These are phyloP conservation scores for Hippoglossus hippoglossus DNA, from an alignment of 2,797 vertebrate genomes.

Conservation along the genomic window DNA sequence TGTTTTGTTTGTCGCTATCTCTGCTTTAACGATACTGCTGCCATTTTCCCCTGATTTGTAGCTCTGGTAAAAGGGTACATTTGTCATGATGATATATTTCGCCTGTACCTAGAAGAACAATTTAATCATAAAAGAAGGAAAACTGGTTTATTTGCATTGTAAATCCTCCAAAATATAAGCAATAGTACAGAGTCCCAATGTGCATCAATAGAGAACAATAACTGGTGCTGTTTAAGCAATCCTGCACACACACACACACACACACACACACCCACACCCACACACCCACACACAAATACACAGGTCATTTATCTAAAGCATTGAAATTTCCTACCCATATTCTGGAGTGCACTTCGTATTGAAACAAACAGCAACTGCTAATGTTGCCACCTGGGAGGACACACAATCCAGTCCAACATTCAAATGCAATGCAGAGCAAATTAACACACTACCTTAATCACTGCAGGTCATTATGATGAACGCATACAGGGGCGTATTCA, in stretches of 20 bases:
- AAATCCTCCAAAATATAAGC: constrained; percentile 5
- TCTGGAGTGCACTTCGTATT: constrained; percentile 33
- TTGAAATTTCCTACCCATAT: constrained; percentile 29
- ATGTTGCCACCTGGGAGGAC: constrained; percentile 40
- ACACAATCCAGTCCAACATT: constrained; percentile 21
- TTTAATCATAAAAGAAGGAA: constrained; percentile 15
- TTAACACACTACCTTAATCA: not conserved
- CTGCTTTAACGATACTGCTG: constrained; percentile 6
- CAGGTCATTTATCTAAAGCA: constrained; percentile 38
- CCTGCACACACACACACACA: constrained; percentile 1
- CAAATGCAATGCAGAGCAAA: not conserved
- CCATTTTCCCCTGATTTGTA: constrained; percentile 1
- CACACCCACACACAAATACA: constrained; percentile 4
- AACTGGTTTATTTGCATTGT: constrained; percentile 20
- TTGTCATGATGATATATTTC: constrained; percentile 39
- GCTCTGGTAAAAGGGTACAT: constrained; percentile 15
- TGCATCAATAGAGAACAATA: constrained; percentile 7
- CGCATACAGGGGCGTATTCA: not conserved
- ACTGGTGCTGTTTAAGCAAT: constrained; percentile 3
- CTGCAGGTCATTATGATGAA: not conserved
- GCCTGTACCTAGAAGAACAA: not conserved
- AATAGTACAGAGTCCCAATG: constrained; percentile 4
- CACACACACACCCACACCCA: constrained; percentile 4
- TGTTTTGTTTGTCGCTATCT: constrained; percentile 2
- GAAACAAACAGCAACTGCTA: constrained; percentile 50